Conservation (phyloP, 2,888 invertebrate genomes). For the Rotaria magnacalcarata region DNA sequence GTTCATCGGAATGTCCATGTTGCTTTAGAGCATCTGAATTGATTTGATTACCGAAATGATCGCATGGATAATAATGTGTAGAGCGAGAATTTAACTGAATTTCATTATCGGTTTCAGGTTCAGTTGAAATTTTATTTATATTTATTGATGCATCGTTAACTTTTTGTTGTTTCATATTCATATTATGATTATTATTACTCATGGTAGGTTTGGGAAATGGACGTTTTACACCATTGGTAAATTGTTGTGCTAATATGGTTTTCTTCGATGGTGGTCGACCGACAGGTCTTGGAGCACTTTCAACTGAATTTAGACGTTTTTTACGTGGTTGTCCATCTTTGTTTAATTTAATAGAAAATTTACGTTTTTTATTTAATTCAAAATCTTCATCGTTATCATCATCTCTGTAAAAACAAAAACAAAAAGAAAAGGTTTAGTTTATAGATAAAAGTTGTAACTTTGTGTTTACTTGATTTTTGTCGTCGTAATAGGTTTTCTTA, state of each 20-base stretch:
- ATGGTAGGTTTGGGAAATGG: background rate
- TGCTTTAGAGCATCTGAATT: conserved; percentile 9
- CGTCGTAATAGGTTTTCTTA: background rate
- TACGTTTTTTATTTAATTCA: background rate
- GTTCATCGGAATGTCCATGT: background rate
- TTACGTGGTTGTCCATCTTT: conserved; percentile 18
- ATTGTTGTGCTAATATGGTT: background rate
- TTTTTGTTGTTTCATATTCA: conserved; percentile 19
- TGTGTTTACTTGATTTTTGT: background rate
- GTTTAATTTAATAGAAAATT: background rate
- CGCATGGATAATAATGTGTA: conserved; percentile 2
- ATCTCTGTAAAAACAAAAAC: background rate
- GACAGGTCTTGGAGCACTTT: background rate
- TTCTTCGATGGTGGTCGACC: background rate
- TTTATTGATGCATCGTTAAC: background rate
- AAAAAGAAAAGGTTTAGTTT: too few relatives aligned
- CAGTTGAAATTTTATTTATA: background rate
- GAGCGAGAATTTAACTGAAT: background rate
- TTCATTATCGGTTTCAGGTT: background rate
- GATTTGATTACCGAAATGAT: conserved; percentile 30
- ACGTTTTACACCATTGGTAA: background rate
- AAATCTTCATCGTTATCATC: background rate
- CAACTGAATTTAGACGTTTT: background rate
- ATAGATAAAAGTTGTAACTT: too few relatives aligned
- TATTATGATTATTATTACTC: background rate